Base-by-base conservation (phyloP, 2,888 invertebrate genomes). In the Zootermopsis nevadensis region DNA sequence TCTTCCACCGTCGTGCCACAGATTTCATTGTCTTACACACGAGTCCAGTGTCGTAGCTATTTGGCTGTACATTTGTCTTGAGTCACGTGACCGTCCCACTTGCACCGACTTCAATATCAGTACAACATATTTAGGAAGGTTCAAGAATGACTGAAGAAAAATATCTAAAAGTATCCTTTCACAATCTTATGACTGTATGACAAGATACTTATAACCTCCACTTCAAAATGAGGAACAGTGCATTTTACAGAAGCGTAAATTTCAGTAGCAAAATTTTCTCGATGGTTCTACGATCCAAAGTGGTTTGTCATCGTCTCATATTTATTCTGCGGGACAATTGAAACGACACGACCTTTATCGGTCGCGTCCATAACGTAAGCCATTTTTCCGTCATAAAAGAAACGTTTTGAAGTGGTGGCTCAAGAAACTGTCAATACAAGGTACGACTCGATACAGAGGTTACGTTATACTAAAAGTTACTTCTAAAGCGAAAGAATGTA, bases 401-500 rank as follows among this genome's bases (percentile, higher is more conserved):
- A 27, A 8, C n/a, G n/a, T 27, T 60, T n/a, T 60, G 27, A 60
- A 60, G 27, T 60, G n/a, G 60, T 60, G 60, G 27, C 60, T 8
- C 27, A 60, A 3, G 60, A n/a, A n/a, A 27, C n/a, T 60, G 60
- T 60, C 60, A 60, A 27, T 27, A 27, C 60, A 60, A 27, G 60
- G 60, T 27, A 8, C 19, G 15, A 60, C 6, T 60, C 7, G 12
- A 3, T 60, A 60, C 60, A 60, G n/a, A 60, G 53, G 60, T 60
- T 27, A 60, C 27, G 55, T 76, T 42, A 77, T 77, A n/a, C 77
- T 77, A 77, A 31, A n/a, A 77, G 48, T 53, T 53, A 77, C 33
- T 35, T 35, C 74, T 82, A 82, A 67, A 79, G 79, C 77, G 82
- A 82, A 48, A 82, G 76, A 81, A 66, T 82, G 77, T 82, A 82